Evolutionary conservation across 2,888 invertebrate genomes (phyloP).

Genomic region (Thymelicus lineola): DNA sequence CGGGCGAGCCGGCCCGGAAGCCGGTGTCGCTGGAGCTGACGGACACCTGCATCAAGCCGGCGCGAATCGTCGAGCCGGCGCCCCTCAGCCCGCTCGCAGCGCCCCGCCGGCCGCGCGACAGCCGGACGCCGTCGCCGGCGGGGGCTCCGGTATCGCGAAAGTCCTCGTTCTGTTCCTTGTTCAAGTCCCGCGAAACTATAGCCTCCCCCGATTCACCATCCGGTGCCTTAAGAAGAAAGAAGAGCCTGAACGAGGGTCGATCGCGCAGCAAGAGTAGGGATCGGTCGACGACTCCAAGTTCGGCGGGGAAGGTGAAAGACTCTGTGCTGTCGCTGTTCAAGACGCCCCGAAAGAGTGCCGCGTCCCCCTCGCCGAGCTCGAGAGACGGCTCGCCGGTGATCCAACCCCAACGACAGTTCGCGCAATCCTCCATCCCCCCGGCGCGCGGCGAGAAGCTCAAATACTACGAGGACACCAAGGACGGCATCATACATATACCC

Average conservation of each 20-base stretch:
- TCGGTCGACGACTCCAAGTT: slow-evolving; percentile 84
- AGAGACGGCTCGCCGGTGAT: slow-evolving; percentile 67
- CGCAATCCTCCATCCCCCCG: slow-evolving; percentile 59
- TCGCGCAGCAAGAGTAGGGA: slow-evolving; percentile 89
- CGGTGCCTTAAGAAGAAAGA: slow-evolving; percentile 70
- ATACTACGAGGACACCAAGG: slow-evolving; percentile 87
- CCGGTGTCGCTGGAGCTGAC: slow-evolving; percentile 86
- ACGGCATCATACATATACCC: slow-evolving; percentile 89
- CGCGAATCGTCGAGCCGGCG: slow-evolving; percentile 66
- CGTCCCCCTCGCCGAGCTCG: slow-evolving; percentile 68
- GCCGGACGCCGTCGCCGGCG: slow-evolving; percentile 88
- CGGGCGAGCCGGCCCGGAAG: slow-evolving; percentile 75
- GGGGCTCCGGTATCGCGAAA: slow-evolving; percentile 88
- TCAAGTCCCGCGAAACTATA: slow-evolving; percentile 89
- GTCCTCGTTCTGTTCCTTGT: slow-evolving; percentile 92
- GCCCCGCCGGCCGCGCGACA: slow-evolving; percentile 52
- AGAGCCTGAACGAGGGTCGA: slow-evolving; percentile 76
- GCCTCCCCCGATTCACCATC: slow-evolving; percentile 87
- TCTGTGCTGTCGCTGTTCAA: slow-evolving; percentile 89
- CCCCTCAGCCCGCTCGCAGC: slow-evolving; percentile 56
- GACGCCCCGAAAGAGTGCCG: slow-evolving; percentile 73
- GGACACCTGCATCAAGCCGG: slow-evolving; percentile 34
- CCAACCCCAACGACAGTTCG: slow-evolving; percentile 55
- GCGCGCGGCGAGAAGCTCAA: slow-evolving; percentile 68
- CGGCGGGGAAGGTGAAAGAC: slow-evolving; percentile 83